Percentiles rank a stretch among this genome's conserved stretches.
Evolutionary conservation across 2,888 invertebrate species (phyloP).

Genomic region (Tholera decimalis): DNA sequence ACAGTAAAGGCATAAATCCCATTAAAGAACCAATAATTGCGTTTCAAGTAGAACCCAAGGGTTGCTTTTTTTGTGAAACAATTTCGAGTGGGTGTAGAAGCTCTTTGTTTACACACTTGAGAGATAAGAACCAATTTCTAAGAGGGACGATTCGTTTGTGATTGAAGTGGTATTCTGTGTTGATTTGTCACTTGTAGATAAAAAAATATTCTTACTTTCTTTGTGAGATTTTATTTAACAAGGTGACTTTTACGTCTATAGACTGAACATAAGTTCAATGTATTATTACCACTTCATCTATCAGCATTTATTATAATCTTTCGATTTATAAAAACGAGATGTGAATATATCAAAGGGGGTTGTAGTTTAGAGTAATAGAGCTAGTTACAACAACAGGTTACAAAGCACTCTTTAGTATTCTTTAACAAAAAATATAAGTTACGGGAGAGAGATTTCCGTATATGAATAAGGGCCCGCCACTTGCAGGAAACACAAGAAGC

Average conservation of each 20-base stretch:
- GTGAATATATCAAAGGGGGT: too few species aligned
- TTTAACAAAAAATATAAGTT: conserved; percentile 21
- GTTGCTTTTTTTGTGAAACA: conserved; percentile 71
- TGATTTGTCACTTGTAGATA: conserved; percentile 47
- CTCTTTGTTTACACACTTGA: conserved; percentile 80
- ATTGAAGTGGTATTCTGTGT: conserved; percentile 51
- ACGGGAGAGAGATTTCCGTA: conserved; percentile 16
- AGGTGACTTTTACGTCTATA: conserved; percentile 4
- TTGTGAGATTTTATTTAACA: conserved; percentile 2
- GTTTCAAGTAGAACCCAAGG: conserved; percentile 75
- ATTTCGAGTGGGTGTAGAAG: conserved; percentile 78
- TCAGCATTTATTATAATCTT: too few species aligned
- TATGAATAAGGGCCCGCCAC: conserved; percentile 31
- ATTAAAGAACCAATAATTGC: conserved; percentile 80
- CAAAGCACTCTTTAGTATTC: conserved; percentile 10
- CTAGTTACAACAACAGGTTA: conserved; percentile 21
- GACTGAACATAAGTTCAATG: background rate
- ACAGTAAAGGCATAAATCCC: conserved; percentile 57
- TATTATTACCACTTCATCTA: background rate
- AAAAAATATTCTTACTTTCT: conserved; percentile 16
- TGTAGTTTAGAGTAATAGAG: too few species aligned
- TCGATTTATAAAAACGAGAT: too few species aligned
- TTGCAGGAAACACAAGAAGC: conserved; percentile 40
- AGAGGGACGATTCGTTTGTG: conserved; percentile 56
- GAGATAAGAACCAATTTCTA: conserved; percentile 67